phyloP scores from a whole-genome alignment of 2,797 vertebrate genomes.

The Ctenopoma kingsleyae region DNA sequence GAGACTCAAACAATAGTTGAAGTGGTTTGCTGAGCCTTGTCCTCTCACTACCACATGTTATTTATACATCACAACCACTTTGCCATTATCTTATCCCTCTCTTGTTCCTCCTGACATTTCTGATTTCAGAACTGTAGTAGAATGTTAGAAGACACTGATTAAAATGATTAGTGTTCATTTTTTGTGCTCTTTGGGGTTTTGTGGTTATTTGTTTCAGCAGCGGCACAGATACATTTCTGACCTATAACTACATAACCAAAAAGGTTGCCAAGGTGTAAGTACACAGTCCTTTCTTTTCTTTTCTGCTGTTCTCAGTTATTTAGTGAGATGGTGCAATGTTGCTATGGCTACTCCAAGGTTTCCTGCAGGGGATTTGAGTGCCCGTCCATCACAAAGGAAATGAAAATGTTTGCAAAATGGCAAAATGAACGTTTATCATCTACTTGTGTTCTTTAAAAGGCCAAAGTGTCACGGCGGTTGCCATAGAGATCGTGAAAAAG shows the following conservation, averaged over 20 bases:
- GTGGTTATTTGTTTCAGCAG: not conserved
- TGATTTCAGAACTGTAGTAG: slow-evolving; percentile 34
- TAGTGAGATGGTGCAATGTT: slow-evolving; percentile 53
- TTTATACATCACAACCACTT: slow-evolving; percentile 72
- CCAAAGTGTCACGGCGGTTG: slow-evolving; percentile 74
- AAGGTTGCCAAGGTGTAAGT: slow-evolving; percentile 48
- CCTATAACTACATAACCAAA: slow-evolving; percentile 10
- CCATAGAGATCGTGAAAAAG: slow-evolving; percentile 70
- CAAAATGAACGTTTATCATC: slow-evolving; percentile 73
- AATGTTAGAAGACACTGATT: slow-evolving; percentile 8
- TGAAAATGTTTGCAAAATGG: slow-evolving; percentile 60
- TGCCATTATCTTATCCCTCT: slow-evolving; percentile 58
- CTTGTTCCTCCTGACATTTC: slow-evolving; percentile 37
- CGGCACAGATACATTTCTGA: slow-evolving; percentile 28
- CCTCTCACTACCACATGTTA: slow-evolving; percentile 59
- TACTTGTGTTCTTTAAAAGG: slow-evolving; percentile 52
- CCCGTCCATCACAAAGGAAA: slow-evolving; percentile 55
- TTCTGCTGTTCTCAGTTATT: slow-evolving; percentile 25
- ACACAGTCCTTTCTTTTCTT: slow-evolving; percentile 23
- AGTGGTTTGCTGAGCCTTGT: slow-evolving; percentile 63
- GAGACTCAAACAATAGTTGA: slow-evolving; percentile 57
- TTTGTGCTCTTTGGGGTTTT: not conserved
- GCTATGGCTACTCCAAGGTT: slow-evolving; percentile 73
- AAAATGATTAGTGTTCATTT: slow-evolving; percentile 19
- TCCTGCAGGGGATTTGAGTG: slow-evolving; percentile 57